These are phyloP conservation scores for Cerceris ruficornis DNA, from an alignment of 2,888 invertebrate species.

Conservation along the genomic window DNA sequence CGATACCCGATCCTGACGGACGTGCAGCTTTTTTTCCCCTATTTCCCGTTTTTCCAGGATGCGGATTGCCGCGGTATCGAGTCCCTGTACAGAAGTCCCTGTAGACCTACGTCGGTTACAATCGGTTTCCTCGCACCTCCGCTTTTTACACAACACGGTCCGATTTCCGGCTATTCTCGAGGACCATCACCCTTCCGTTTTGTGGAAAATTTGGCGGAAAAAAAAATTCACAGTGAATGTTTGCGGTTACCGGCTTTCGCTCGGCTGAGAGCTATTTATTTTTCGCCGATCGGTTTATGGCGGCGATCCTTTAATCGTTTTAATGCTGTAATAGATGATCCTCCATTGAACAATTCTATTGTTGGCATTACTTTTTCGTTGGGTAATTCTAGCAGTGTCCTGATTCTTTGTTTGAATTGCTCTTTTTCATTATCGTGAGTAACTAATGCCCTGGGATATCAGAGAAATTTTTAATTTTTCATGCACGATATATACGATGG, in stretches of 20 bases:
- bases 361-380: too few species aligned
- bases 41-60: constrained; percentile 2
- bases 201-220: constrained; percentile 29
- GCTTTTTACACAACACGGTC: constrained; percentile 30
- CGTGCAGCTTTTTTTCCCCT: too few species aligned
- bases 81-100: constrained; percentile 46
- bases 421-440: too few species aligned
- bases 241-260: not conserved
- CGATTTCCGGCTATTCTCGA: constrained; percentile 49
- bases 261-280: not conserved
- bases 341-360: too few species aligned
- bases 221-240: not conserved
- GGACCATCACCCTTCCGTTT: constrained; percentile 19
- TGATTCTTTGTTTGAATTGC: too few species aligned
- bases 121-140: constrained; percentile 52
- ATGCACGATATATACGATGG: too few species aligned
- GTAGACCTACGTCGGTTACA: constrained; percentile 48
- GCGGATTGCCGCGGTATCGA: constrained; percentile 49
- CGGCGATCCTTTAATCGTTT: too few species aligned
- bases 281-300: not conserved
- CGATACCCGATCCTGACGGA: too few species aligned
- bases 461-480: too few species aligned
- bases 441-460: too few species aligned
- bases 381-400: too few species aligned
- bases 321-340: too few species aligned